phyloP scores from a whole-genome alignment of 1,140 invertebrate species.

The Penaeus chinensis region DNA sequence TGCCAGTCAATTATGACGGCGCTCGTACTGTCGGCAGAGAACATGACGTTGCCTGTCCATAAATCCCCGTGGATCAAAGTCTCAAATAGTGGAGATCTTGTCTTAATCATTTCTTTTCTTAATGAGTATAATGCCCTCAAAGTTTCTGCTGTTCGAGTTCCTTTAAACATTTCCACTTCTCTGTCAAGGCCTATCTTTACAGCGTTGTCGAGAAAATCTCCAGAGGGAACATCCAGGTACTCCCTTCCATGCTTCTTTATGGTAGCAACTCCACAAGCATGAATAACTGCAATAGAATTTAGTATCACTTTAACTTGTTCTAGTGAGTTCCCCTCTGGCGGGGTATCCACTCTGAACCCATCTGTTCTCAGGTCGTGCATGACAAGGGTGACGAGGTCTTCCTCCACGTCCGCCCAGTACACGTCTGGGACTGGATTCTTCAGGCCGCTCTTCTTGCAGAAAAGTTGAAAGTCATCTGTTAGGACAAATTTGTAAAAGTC shows the following conservation, averaged over 20 bases:
- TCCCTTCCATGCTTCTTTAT: constrained; percentile 16
- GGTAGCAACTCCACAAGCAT: constrained; percentile 24
- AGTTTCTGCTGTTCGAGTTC: constrained; percentile 8
- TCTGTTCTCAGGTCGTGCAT: constrained; percentile 21
- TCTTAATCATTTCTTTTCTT: neutral
- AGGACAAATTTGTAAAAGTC: constrained; percentile 38
- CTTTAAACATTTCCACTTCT: constrained; percentile 27
- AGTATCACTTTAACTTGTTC: constrained; percentile 36
- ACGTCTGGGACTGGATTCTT: constrained; percentile 36
- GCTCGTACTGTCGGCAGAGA: constrained; percentile 1
- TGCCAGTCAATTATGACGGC: constrained; percentile 49
- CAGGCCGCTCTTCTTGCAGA: constrained; percentile 28
- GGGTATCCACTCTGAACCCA: constrained; percentile 16
- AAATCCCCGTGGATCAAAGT: constrained; percentile 39
- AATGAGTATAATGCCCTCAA: constrained; percentile 6
- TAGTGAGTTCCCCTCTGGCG: constrained; percentile 28
- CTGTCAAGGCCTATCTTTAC: constrained; percentile 25
- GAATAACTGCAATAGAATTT: constrained; percentile 30
- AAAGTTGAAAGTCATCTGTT: constrained; percentile 23
- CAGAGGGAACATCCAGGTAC: constrained; percentile 4
- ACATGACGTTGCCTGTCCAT: constrained; percentile 49
- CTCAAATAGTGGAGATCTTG: constrained; percentile 20
- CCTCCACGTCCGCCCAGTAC: constrained; percentile 29
- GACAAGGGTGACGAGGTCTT: constrained; percentile 22
- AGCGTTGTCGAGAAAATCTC: neutral